phyloP scores from a whole-genome alignment of 1,140 invertebrate genomes.

The Pseudomyrmex concolor region DNA sequence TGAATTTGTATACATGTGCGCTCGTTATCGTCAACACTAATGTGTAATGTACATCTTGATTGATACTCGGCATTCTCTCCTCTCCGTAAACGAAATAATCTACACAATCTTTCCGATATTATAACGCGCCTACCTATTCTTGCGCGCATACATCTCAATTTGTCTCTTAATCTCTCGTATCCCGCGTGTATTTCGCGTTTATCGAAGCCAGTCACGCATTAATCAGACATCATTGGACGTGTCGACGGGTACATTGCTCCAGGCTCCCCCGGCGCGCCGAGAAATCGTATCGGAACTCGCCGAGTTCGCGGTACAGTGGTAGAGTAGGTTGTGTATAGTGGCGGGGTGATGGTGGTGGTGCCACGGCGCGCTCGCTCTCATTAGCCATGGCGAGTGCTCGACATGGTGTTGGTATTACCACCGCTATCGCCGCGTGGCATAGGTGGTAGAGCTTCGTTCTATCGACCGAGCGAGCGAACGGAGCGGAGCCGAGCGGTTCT shows the following conservation, averaged over 20 bases:
- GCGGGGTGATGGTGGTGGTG: neutral
- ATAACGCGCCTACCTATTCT: neutral
- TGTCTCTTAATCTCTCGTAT: conserved; percentile 14
- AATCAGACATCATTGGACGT: conserved; percentile 38
- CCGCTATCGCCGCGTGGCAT: conserved; percentile 52
- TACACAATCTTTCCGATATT: neutral
- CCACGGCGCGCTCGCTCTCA: conserved; percentile 52
- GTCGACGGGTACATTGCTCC: conserved; percentile 38
- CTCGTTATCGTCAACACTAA: too few species aligned
- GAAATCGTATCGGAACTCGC: conserved; percentile 27
- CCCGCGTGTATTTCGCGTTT: conserved; percentile 4
- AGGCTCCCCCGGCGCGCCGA: conserved; percentile 4
- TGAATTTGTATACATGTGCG: too few species aligned
- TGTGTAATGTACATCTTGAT: too few species aligned
- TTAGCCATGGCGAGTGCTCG: conserved; percentile 44
- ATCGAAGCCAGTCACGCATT: conserved; percentile 21
- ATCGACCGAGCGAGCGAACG: conserved; percentile 75
- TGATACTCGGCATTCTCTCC: too few species aligned
- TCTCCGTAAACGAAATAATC: too few species aligned
- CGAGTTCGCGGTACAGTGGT: neutral
- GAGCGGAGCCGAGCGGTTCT: conserved; percentile 20
- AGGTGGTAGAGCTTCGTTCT: conserved; percentile 73
- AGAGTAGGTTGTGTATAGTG: neutral
- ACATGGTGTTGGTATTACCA: conserved; percentile 37
- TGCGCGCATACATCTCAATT: conserved; percentile 29